Base-by-base conservation (phyloP, 2,888 invertebrate species). In the Leptopilina syphax region DNA sequence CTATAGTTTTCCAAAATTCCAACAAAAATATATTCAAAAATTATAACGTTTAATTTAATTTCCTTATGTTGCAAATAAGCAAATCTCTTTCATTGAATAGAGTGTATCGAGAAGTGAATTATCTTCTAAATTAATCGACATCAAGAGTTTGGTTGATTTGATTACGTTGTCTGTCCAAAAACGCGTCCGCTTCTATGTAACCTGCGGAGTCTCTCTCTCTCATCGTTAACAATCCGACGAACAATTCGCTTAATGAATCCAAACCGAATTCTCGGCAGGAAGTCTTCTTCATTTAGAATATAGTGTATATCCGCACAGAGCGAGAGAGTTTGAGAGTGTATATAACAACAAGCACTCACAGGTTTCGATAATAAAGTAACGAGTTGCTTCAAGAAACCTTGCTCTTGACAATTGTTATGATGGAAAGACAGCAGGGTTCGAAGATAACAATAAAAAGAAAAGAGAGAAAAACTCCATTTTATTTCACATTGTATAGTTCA, bases 181-280 rank as follows among this genome's bases (percentile, higher is more conserved):
- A 73, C 57, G 50, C 9, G 57, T 57, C 73, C 27, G 27, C 27
- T 73, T 57, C 57, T 44, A 44, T 34, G 4, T 44, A 44, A 34
- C 7, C 57, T 57, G 54, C 24, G 73, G 12, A 50, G 50, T 50
- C 54, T 73, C 34, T 34, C 34, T 34, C 34, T 34, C 34, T 3
- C 34, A 34, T 34, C 27, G 54, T 73, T 73, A 57, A 54, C 57
- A 73, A 57, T 57, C 57, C 57, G 57, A 27, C 27, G 57, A 57
- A 57, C 73, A 73, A 57, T 73, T 73, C 73, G 34, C 41, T 73
- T 57, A 73, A 57, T 73, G 57, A 73, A 73, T 73, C 57, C 27
- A 73, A 57, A 50, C 50, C 54, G n/a, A 73, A 73, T 73, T 73
- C 73, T 57, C 73, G 34, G 73, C 54, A 73, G 73, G 34, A 57